Base-by-base conservation (phyloP, 2,797 vertebrate species). In the Falco peregrinus region DNA sequence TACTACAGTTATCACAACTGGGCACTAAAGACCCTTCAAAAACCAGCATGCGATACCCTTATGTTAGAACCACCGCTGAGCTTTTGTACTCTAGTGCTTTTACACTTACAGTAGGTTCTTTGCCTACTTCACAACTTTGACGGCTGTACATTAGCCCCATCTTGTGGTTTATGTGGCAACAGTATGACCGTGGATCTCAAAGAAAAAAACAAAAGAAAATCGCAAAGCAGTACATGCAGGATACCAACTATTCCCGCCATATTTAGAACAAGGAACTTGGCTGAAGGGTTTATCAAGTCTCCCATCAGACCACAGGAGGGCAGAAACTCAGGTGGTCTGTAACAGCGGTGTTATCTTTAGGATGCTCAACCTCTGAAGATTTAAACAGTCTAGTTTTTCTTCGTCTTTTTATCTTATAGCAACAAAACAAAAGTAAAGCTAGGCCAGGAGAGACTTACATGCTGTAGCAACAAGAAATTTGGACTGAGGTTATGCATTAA, bases 101-200 rank as follows among this genome's bases (percentile, higher is more conserved):
- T 39, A 48, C 37, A 51, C 28, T 33, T 43, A 22, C 2, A 57
- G 16, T 5, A 57, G 16, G 19, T 16, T 80, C 28, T 41, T 43
- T 14, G 29, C 65, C 61, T 51, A 10, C 68, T 59, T 76, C 43
- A n/a, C 31, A 74, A 17, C 88, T 73, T 37, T 43, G 37, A 48
- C 51, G 74, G 94, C 86, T 90, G 91, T 71, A 54, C 82, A 53
- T 91, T 21, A 95, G 95, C 95, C 43, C 96, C 96, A 97, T 50
- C 96, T 90, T 91, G 96, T 97, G 97, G 96, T 87, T 90, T 51
- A 41, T 57, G 90, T 60, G 85, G 73, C 59, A 87, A 79, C 3
- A 65, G 11, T 39, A n/a, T 5, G 53, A 56, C 50, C 67, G 60
- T 67, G 22, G 28, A 75, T 51, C 71, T 75, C 84, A 69, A 53